Evolutionary conservation across 92 coral and sea anemone genomes (phyloP).

Genomic region (Diadumene lineata): DNA sequence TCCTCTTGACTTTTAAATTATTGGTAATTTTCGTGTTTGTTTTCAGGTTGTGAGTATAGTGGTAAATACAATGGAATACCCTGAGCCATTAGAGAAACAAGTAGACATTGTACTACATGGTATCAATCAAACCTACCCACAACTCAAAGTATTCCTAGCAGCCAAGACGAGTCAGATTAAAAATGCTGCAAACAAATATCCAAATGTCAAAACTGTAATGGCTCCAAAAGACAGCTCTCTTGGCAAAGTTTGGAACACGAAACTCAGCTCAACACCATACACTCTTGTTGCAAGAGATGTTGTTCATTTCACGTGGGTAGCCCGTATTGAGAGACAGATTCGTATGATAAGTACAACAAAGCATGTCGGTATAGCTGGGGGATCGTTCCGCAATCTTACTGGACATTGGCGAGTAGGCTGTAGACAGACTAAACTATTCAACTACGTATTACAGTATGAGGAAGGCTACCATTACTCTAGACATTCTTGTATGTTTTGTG

Average conservation of each 20-base stretch:
- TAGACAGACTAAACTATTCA: conserved; percentile 24
- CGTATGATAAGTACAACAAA: conserved; percentile 30
- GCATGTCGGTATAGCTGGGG: conserved; percentile 40
- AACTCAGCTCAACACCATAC: conserved; percentile 28
- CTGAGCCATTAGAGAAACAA: conserved; percentile 33
- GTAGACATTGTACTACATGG: conserved; percentile 30
- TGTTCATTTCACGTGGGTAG: conserved; percentile 21
- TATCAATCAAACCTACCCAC: conserved; percentile 29
- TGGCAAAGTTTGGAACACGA: conserved; percentile 38
- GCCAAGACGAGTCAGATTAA: conserved; percentile 11
- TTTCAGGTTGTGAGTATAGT: conserved; percentile 28
- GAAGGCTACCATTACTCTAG: conserved; percentile 50
- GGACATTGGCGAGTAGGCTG: conserved; percentile 54
- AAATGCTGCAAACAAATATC: conserved; percentile 5
- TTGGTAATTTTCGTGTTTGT: neutral
- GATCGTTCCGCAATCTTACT: conserved; percentile 38
- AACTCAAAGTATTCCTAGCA: conserved; percentile 28
- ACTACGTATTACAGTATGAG: conserved; percentile 36
- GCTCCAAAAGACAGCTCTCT: neutral
- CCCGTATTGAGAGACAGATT: conserved; percentile 43
- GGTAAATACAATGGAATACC: conserved; percentile 27
- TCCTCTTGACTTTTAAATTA: neutral
- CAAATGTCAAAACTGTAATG: neutral
- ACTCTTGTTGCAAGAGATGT: conserved; percentile 38
- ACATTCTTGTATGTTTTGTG: conserved; percentile 46